Conservation (phyloP, 2,797 vertebrate genomes). For the Poeciliopsis gracilis region DNA sequence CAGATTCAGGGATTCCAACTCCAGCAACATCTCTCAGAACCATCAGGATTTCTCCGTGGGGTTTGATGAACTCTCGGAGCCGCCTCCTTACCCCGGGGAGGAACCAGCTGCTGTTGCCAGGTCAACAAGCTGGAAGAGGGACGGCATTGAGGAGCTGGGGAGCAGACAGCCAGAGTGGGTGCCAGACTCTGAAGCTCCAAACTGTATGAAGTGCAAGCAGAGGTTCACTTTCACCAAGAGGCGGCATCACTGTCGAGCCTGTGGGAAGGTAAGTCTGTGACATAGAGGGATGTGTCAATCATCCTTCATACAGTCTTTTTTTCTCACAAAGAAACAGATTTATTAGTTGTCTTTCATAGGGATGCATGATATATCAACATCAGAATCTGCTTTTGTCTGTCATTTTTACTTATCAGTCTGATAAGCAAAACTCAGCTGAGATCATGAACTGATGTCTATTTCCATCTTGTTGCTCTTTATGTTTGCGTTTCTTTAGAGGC, state of each 20-base stretch:
- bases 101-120: constrained; percentile 25
- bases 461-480: neutral
- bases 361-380: neutral
- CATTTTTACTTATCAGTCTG: neutral
- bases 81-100: constrained; percentile 78
- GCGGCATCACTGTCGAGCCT: constrained; percentile 95
- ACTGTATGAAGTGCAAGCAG: constrained; percentile 92
- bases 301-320: neutral
- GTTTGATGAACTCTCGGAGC: constrained; percentile 81
- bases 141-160: constrained; percentile 74
- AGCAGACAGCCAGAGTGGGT: constrained; percentile 91
- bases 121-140: constrained; percentile 47
- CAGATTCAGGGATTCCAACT: constrained; percentile 37
- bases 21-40: constrained; percentile 52
- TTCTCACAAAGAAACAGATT: neutral
- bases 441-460: too few relatives aligned
- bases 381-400: neutral
- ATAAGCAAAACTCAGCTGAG: too few relatives aligned
- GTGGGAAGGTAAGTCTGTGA: constrained; percentile 86
- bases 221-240: constrained; percentile 96
- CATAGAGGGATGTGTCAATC: neutral
- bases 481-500: neutral
- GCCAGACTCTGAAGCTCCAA: constrained; percentile 93
- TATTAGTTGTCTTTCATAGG: neutral
- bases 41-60: constrained; percentile 58